Evolutionary conservation across 1,140 invertebrate species (phyloP).

Genomic region (Marisa cornuarietis): DNA sequence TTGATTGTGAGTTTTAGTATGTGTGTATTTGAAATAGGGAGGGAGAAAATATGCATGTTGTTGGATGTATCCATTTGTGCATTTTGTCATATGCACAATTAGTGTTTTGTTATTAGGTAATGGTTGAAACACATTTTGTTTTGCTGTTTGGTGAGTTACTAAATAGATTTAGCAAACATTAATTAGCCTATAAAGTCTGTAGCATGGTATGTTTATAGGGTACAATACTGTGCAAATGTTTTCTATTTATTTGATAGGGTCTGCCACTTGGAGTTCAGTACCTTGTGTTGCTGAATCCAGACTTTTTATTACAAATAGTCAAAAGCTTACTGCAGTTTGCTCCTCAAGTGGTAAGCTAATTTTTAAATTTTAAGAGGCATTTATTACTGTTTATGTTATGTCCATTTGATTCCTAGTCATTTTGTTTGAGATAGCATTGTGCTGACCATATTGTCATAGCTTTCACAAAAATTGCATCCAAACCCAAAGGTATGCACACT

Average conservation of each 20-base stretch:
- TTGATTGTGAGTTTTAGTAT: no score
- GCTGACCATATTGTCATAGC: slow-evolving; percentile 61
- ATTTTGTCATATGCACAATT: background rate
- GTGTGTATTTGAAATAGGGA: no score
- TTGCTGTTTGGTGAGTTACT: no score
- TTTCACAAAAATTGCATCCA: no score
- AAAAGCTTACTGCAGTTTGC: slow-evolving; percentile 81
- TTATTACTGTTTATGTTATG: background rate
- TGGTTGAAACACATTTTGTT: background rate
- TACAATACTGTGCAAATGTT: background rate
- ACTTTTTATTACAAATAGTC: slow-evolving; percentile 83
- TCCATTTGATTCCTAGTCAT: background rate
- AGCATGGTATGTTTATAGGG: background rate
- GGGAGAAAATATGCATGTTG: no score
- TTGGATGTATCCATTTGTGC: background rate
- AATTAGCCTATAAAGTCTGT: background rate
- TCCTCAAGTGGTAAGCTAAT: slow-evolving; percentile 69
- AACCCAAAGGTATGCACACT: no score
- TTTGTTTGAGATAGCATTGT: background rate
- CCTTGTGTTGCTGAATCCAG: slow-evolving; percentile 81
- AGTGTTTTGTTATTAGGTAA: background rate
- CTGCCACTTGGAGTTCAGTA: slow-evolving; percentile 81
- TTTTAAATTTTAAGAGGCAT: background rate
- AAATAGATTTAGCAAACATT: background rate
- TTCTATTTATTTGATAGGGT: slow-evolving; percentile 66